phyloP scores from a whole-genome alignment of 2,888 invertebrate species.

The Euproctis similis region DNA sequence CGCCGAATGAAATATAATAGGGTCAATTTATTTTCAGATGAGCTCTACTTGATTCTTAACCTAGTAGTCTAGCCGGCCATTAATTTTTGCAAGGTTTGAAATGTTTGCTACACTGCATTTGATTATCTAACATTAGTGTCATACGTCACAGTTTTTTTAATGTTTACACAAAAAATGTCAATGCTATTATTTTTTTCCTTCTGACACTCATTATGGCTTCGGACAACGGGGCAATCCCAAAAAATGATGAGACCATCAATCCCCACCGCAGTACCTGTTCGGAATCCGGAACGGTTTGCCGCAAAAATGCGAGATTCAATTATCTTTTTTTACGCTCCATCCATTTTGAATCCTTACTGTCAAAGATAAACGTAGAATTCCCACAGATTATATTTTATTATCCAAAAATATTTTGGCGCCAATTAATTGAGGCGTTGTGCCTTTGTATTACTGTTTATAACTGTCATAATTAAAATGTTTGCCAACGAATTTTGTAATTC shows the following conservation, averaged over 20 bases:
- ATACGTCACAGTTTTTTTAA: conserved; percentile 4
- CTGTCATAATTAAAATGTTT: background rate
- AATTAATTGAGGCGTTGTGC: conserved; percentile 9
- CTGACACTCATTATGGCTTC: conserved; percentile 4
- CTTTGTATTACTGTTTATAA: conserved; percentile 2
- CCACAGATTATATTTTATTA: conserved; percentile 10
- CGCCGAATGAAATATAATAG: no score
- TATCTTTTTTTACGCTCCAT: conserved; percentile 25
- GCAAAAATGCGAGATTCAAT: conserved; percentile 31
- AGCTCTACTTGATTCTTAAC: no score
- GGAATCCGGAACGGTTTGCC: conserved; percentile 12
- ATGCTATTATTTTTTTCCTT: conserved; percentile 7
- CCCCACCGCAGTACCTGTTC: conserved; percentile 18
- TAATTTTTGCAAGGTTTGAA: no score
- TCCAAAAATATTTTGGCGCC: conserved; percentile 16
- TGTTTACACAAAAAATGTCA: conserved; percentile 3
- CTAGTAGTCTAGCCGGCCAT: no score
- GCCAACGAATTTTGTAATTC: background rate
- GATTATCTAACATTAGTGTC: no score
- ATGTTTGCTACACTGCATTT: no score
- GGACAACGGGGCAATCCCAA: conserved; percentile 13
- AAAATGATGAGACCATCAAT: conserved; percentile 8
- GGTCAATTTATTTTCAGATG: no score
- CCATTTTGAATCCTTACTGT: conserved; percentile 17
- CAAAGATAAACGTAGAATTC: conserved; percentile 14